Percentiles rank a stretch among this genome's conserved stretches.
phyloP scores from a whole-genome alignment of 2,113 vertebrate genomes.

The Oxygymnocypris stewartii region DNA sequence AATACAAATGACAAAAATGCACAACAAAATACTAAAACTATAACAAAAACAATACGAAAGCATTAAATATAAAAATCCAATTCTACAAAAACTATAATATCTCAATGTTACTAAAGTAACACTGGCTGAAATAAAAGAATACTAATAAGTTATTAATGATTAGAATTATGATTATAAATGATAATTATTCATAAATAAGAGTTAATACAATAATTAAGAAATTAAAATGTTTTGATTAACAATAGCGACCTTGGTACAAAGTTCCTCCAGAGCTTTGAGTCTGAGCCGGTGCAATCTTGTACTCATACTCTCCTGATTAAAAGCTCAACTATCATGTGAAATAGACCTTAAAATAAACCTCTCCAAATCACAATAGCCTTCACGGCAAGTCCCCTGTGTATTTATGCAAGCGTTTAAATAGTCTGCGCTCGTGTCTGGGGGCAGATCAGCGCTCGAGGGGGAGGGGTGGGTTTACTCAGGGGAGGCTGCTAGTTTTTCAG shows the following conservation, averaged over 20 bases:
- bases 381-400: constrained; percentile 17
- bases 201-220: neutral
- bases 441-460: neutral
- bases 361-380: constrained; percentile 27
- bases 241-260: neutral
- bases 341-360: constrained; percentile 35
- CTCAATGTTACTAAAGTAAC: neutral
- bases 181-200: neutral
- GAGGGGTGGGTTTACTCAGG: constrained; percentile 10
- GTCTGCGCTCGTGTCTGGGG: neutral
- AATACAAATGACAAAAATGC: too few species aligned
- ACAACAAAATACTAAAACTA: too few species aligned
- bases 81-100: neutral
- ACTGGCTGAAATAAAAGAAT: neutral
- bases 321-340: neutral
- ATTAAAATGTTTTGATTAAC: neutral
- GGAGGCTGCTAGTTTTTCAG: constrained; percentile 7
- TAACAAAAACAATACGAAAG: too few species aligned
- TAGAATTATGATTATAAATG: too few species aligned
- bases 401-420: constrained; percentile 31
- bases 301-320: constrained; percentile 9
- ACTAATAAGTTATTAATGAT: too few species aligned
- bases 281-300: constrained; percentile 6
- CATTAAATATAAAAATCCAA: too few species aligned
- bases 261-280: constrained; percentile 45